Evolutionary conservation across 2,888 invertebrate species (phyloP).

Genomic region (Zygogramma bicolorata): DNA sequence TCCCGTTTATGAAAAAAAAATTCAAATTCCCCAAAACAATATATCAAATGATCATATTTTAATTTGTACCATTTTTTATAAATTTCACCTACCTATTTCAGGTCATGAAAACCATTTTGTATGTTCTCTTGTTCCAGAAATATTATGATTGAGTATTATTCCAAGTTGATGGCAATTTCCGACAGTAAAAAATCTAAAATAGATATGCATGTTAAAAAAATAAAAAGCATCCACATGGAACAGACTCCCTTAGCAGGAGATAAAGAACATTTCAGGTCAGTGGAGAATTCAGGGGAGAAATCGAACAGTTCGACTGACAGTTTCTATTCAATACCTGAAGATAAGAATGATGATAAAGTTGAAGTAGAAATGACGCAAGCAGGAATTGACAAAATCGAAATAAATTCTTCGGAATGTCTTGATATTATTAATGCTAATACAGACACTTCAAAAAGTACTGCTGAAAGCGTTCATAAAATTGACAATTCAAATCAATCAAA

Average conservation of each 20-base stretch:
- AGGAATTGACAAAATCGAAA: conserved; percentile 61
- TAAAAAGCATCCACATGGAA: conserved; percentile 49
- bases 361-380: conserved; percentile 55
- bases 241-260: conserved; percentile 8
- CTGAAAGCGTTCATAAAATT: conserved; percentile 59
- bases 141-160: conserved; percentile 74
- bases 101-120: neutral
- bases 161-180: conserved; percentile 72
- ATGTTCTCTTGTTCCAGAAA: conserved; percentile 65
- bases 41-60: too few species aligned
- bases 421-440: conserved; percentile 71
- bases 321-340: conserved; percentile 39
- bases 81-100: neutral
- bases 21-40: too few species aligned
- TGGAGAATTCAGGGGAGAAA: conserved; percentile 4
- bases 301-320: conserved; percentile 30
- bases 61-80: too few species aligned
- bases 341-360: conserved; percentile 60
- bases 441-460: conserved; percentile 51
- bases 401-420: conserved; percentile 69
- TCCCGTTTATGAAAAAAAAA: too few species aligned
- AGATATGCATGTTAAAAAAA: conserved; percentile 55
- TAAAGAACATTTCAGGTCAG: conserved; percentile 16
- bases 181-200: conserved; percentile 68
- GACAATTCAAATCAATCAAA: conserved; percentile 47